Evolutionary conservation across 2,888 invertebrate genomes (phyloP), one percentile per base, ranked within the genome.

Genomic region (Sesamia inferens): DNA sequence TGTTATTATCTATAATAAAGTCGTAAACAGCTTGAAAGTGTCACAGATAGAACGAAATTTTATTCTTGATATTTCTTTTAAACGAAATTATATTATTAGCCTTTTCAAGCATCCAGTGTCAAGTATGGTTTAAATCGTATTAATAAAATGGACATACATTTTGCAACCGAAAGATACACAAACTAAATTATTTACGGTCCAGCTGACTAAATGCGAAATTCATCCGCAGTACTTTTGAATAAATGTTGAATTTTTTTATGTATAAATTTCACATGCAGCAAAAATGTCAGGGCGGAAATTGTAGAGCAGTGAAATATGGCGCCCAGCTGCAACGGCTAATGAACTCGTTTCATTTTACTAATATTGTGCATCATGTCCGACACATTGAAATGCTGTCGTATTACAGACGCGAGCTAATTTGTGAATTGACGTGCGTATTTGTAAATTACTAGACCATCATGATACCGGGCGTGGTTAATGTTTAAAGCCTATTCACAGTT

Each of bases 341-440:
- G 94, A 94, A 94, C 92, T 88, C 92, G 90, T 90, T 94, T 94
- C 93, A 93, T 91, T 92, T 91, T 90, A 90, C 91, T 93, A 92
- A 94, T 93, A 93, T 91, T 92, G 89, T 90, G 90, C 89, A 92
- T 93, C 92, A 92, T 90, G 89, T 87, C 87, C 87, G 78, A 87
- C 79, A 88, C 91, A 92, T 89, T 91, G 88, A 89, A 90, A 90
- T 88, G 85, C 76, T 77, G 80, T 67, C 79, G 68, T 61, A 76
- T 67, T 76, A 63, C 67, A 82, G 70, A 77, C 76, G 55, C 64
- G 62, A 68, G 78, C 78, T 85, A 84, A 85, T 85, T 86, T 84
- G 82, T 76, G 76, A 84, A 85, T 86, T 86, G 80, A 76, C 79
- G 58, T 66, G 65, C 62, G 74, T 79, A 78, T 81, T 85, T 81